Evolutionary conservation across 2,113 vertebrate genomes (phyloP).

Genomic region (Cryptotis parvus): DNA sequence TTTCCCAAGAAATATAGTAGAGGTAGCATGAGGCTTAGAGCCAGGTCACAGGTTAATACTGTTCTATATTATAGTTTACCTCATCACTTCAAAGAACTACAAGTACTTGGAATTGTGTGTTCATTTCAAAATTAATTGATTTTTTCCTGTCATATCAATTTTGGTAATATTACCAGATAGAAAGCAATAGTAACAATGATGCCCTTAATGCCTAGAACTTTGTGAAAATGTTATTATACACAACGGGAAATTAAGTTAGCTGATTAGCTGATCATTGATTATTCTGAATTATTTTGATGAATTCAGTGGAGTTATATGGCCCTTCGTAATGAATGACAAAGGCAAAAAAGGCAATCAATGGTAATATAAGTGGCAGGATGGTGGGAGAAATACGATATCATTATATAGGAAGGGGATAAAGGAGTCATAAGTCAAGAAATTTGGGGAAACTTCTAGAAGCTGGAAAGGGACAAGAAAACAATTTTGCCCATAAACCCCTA

Average conservation of each 20-base stretch:
- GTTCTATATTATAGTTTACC: neutral
- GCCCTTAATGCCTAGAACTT: neutral
- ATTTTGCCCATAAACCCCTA: neutral
- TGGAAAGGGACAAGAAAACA: neutral
- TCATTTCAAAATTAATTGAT: neutral
- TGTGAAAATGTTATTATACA: neutral
- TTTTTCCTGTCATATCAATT: neutral
- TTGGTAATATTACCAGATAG: neutral
- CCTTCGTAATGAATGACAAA: neutral
- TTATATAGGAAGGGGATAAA: neutral
- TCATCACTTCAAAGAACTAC: neutral
- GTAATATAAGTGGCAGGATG: neutral
- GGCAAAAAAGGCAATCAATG: neutral
- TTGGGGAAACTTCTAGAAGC: neutral
- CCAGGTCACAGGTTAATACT: neutral
- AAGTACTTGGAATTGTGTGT: neutral
- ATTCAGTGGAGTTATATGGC: neutral
- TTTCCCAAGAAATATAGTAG: neutral
- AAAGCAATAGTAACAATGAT: neutral
- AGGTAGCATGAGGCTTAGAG: neutral
- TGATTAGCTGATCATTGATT: neutral
- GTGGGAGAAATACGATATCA: neutral
- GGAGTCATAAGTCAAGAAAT: neutral
- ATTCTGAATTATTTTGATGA: slow-evolving; percentile 17
- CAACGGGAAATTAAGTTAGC: neutral